Evolutionary conservation across 1,140 invertebrate species (phyloP).

Genomic region (Physella acuta): DNA sequence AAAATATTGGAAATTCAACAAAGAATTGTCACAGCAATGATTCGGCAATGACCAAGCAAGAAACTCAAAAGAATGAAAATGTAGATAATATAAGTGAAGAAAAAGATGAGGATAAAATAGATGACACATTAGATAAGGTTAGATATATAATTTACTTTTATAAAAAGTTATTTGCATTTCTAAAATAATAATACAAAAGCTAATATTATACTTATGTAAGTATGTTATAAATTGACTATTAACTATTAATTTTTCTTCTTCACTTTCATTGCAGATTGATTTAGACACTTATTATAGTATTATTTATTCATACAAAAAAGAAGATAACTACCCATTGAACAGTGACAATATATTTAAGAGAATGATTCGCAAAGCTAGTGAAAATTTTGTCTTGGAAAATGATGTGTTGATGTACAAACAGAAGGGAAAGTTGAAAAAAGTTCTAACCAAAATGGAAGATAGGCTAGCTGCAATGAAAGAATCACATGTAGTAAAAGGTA

Average conservation of each 20-base stretch:
- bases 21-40: too few relatives aligned
- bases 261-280: slow-evolving; percentile 28
- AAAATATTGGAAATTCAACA: too few relatives aligned
- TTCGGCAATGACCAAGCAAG: neutral
- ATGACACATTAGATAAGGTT: slow-evolving; percentile 3
- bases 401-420: slow-evolving; percentile 20
- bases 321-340: slow-evolving; percentile 28
- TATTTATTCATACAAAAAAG: slow-evolving; percentile 31
- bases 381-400: slow-evolving; percentile 29
- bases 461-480: slow-evolving; percentile 31
- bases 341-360: slow-evolving; percentile 32
- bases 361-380: slow-evolving; percentile 30
- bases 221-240: too few relatives aligned
- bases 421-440: slow-evolving; percentile 2
- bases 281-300: slow-evolving; percentile 34
- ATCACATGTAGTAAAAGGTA: slow-evolving; percentile 32
- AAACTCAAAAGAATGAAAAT: neutral
- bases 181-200: too few relatives aligned
- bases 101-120: neutral
- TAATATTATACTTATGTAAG: too few relatives aligned
- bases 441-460: slow-evolving; percentile 12
- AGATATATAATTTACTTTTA: too few relatives aligned
- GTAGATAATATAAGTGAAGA: neutral
- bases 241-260: slow-evolving; percentile 5
- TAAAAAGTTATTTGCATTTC: too few relatives aligned